Evolutionary conservation across 2,888 invertebrate genomes (phyloP), one percentile per base, ranked within the genome.

Genomic region (Pollenia labialis): DNA sequence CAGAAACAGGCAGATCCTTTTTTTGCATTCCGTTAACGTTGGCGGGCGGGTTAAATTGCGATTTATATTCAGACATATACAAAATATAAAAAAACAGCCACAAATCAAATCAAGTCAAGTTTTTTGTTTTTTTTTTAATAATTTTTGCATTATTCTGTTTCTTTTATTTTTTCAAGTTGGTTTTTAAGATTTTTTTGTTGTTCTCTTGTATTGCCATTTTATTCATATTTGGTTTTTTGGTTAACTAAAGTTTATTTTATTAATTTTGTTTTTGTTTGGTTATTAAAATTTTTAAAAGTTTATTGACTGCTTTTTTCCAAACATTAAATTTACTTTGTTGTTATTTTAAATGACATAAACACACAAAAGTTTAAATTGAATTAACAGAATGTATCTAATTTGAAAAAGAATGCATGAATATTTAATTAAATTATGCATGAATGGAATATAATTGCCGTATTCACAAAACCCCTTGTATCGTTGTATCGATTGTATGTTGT

Each of bases 1-100:
- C 32, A 32, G 32, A 32, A 32, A 6, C 42, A 50, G 18, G 1
- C n/a, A 32, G 8, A 18, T 32, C 32, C 54, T 72, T 44, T 68
- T 74, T 83, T 71, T 46, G 56, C 46, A 71, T 77, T 76, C 77
- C 71, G 64, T 83, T 68, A 60, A 81, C 75, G 75, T 81, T 69
- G 50, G 50, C 77, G 58, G 77, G 46, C 11, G 52, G 64, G 7
- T 81, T 71, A 62, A 68, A 18, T 52, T 76, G 10, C 52, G 18
- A 11, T 75, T 42, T 40, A 18, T 23, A 56, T 54, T 54, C 12
- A 44, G 32, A 14, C 71, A 40, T 23, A 44, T 66, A 32, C 0
- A 32, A 32, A 4, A 32, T 32, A 32, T 6, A 32, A 32, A 0
- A 32, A 4, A 66, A 66, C 44, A 56, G 64, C 23, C 46, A 23